A percentile compares a stretch with the other conserved stretches of the same genome.
Conservation (phyloP, 2,888 invertebrate species). For the Poecilobothrus nobilitatus region DNA sequence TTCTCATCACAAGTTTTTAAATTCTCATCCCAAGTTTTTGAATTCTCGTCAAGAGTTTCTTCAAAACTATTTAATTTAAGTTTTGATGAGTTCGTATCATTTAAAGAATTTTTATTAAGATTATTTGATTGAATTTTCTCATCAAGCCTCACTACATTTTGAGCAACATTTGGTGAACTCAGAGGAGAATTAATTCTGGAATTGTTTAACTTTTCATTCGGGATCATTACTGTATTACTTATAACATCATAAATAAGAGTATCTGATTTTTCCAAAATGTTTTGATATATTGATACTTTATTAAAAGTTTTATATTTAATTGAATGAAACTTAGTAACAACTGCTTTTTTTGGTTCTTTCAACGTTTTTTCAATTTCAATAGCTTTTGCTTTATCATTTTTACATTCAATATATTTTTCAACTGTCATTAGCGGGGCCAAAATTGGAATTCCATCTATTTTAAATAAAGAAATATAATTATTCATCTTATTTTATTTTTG, state of each 20-base stretch:
- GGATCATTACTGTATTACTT: neutral
- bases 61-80: neutral
- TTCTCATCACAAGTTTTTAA: too few relatives aligned
- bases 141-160: neutral
- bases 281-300: too few relatives aligned
- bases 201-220: neutral
- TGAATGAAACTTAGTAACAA: too few relatives aligned
- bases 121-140: neutral
- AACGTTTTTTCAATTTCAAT: neutral
- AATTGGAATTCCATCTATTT: neutral
- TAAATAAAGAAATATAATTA: neutral
- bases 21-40: too few relatives aligned
- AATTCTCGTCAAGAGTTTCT: neutral
- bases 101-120: neutral
- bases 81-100: neutral
- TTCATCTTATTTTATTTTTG: neutral
- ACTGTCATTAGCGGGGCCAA: neutral
- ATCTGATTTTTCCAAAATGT: neutral
- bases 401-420: neutral
- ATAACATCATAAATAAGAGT: conserved; percentile 6
- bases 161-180: neutral
- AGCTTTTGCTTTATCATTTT: neutral
- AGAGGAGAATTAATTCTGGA: neutral
- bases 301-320: too few relatives aligned
- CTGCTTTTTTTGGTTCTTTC: too few relatives aligned